Percentiles rank a stretch among this genome's conserved stretches.
These are phyloP conservation scores for Drosophila nasuta DNA, from an alignment of 1,140 invertebrate genomes.

Conservation along the genomic window DNA sequence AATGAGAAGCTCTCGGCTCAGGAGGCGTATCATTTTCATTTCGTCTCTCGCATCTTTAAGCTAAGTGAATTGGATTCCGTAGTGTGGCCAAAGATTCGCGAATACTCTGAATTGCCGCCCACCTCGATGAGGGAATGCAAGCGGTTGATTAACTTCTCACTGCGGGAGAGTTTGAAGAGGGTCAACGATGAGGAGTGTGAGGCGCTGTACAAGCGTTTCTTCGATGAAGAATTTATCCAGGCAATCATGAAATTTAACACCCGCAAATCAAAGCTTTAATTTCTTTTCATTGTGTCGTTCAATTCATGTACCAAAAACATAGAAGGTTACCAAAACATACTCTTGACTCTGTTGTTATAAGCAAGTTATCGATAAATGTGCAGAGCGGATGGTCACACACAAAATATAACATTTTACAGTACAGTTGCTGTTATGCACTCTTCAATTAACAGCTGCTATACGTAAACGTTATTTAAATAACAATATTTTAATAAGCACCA, in stretches of 20 bases:
- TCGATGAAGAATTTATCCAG: conserved; percentile 60
- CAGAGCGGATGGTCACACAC: not conserved
- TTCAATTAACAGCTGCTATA: not conserved
- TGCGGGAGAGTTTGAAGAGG: conserved; percentile 43
- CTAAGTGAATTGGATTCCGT: conserved; percentile 51
- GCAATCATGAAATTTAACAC: conserved; percentile 64
- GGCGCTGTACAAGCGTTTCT: conserved; percentile 49
- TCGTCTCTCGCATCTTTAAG: conserved; percentile 85
- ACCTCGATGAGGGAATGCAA: conserved; percentile 66
- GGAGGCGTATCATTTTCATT: conserved; percentile 90
- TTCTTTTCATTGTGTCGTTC: not conserved
- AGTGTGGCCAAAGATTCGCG: conserved; percentile 68
- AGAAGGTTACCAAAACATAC: not conserved
- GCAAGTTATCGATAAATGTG: not conserved
- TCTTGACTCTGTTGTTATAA: not conserved
- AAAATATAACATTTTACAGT: not conserved
- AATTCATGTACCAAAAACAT: not conserved
- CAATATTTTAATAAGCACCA: not conserved
- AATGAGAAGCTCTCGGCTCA: conserved; percentile 91
- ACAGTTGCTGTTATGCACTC: not conserved
- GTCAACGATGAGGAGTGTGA: conserved; percentile 59
- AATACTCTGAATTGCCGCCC: conserved; percentile 62
- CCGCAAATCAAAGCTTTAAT: conserved; percentile 69
- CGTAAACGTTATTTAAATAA: not conserved
- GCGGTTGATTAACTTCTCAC: conserved; percentile 48